Conservation (phyloP, 2,797 vertebrate species). For the Hydrophis major region DNA sequence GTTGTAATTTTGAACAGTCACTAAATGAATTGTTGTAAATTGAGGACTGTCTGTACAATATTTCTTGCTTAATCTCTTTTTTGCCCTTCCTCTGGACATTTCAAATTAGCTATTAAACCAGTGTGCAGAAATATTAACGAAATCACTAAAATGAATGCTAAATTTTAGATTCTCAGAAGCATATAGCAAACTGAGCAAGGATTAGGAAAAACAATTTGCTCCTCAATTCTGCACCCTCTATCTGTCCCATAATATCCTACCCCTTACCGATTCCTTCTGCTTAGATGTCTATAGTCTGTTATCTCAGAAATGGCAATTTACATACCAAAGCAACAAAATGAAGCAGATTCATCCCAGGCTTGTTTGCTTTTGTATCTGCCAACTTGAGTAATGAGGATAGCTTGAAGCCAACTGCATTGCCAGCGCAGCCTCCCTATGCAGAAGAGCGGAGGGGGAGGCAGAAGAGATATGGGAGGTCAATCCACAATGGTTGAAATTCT, state of each 20-base stretch:
- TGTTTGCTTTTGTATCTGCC: constrained; percentile 98
- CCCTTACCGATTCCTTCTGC: neutral
- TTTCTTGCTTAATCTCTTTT: constrained; percentile 52
- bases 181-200: constrained; percentile 9
- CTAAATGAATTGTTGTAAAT: neutral
- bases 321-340: constrained; percentile 96
- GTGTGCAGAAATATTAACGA: constrained; percentile 53
- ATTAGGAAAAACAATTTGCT: constrained; percentile 5
- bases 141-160: constrained; percentile 2
- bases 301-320: constrained; percentile 41
- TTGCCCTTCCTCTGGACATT: no score
- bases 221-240: neutral
- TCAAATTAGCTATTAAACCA: constrained; percentile 54
- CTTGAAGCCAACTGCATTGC: constrained; percentile 97
- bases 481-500: constrained; percentile 12
- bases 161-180: constrained; percentile 34
- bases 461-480: constrained; percentile 34
- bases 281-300: neutral
- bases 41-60: neutral
- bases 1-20: neutral
- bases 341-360: constrained; percentile 96
- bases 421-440: constrained; percentile 91
- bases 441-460: constrained; percentile 36
- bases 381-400: constrained; percentile 93
- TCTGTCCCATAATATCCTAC: neutral